A percentile compares a stretch with the other conserved stretches of the same genome.
Conservation (phyloP, 2,113 vertebrate genomes). For the Clinocottus analis region DNA sequence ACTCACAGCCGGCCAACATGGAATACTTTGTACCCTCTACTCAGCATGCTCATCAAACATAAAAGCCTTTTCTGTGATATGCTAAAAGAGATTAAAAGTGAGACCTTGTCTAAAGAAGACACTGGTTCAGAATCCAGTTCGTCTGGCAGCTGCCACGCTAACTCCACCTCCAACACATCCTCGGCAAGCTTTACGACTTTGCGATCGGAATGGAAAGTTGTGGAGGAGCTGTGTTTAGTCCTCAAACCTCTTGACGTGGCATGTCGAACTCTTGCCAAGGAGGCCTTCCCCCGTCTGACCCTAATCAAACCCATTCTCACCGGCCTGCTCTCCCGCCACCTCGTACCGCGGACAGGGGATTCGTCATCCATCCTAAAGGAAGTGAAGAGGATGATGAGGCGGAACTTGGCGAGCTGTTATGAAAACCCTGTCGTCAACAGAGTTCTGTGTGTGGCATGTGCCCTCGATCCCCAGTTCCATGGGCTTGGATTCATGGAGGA, state of each 20-base stretch:
- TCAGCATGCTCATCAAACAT: slow-evolving; percentile 62
- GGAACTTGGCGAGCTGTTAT: slow-evolving; percentile 69
- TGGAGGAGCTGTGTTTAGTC: slow-evolving; percentile 77
- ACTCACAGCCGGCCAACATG: slow-evolving; percentile 57
- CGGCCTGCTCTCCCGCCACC: slow-evolving; percentile 81
- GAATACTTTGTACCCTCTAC: slow-evolving; percentile 66
- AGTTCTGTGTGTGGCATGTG: slow-evolving; percentile 79
- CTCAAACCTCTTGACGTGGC: slow-evolving; percentile 84
- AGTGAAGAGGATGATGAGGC: slow-evolving; percentile 77
- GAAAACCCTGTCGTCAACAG: slow-evolving; percentile 72
- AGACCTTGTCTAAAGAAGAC: slow-evolving; percentile 35
- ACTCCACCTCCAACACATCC: slow-evolving; percentile 39
- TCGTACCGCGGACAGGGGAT: slow-evolving; percentile 72
- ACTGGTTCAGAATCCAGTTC: slow-evolving; percentile 37
- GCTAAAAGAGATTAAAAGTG: slow-evolving; percentile 37
- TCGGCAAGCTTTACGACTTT: accelerated
- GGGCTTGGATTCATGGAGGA: slow-evolving; percentile 82
- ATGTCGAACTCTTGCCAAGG: slow-evolving; percentile 81
- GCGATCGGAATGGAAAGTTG: slow-evolving; percentile 76
- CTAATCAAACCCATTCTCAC: slow-evolving; percentile 83
- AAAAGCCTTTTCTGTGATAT: slow-evolving; percentile 55
- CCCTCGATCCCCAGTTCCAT: slow-evolving; percentile 83
- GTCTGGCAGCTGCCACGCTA: slow-evolving; percentile 37
- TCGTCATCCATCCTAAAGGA: slow-evolving; percentile 68
- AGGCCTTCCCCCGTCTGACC: slow-evolving; percentile 80